Evolutionary conservation across 2,113 vertebrate genomes (phyloP).

Genomic region (Salvelinus sp.): DNA sequence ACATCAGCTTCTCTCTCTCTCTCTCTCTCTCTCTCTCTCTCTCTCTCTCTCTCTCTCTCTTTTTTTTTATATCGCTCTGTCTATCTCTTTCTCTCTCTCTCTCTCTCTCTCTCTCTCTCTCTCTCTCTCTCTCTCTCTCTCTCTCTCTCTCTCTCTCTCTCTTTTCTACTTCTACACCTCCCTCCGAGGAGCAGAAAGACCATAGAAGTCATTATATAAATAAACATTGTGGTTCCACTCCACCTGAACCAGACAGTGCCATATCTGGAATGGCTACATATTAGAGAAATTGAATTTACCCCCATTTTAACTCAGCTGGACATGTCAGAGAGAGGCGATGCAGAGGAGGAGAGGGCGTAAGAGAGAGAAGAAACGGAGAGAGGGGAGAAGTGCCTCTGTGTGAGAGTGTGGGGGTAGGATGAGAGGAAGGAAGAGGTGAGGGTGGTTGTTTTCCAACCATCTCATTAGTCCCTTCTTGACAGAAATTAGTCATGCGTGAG

Average conservation of each 20-base stretch:
- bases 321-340: conserved; percentile 19
- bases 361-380: background rate
- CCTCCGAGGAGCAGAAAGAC: background rate
- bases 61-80: too few species aligned
- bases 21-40: too few species aligned
- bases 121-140: too few species aligned
- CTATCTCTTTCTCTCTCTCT: too few species aligned
- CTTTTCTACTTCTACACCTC: background rate
- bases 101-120: too few species aligned
- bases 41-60: too few species aligned
- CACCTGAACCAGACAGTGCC: conserved; percentile 37
- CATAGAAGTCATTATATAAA: conserved; percentile 21
- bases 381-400: background rate
- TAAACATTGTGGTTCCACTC: conserved; percentile 24
- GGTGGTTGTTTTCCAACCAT: conserved; percentile 23
- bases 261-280: conserved; percentile 30
- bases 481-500: conserved; percentile 59
- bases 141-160: too few species aligned
- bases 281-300: conserved; percentile 19
- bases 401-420: background rate
- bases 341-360: background rate
- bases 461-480: conserved; percentile 43
- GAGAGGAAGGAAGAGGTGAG: background rate
- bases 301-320: conserved; percentile 26
- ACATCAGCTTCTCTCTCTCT: too few species aligned